A percentile compares a stretch with the other conserved stretches of the same genome.
These are phyloP conservation scores for Saimiri boliviensis DNA, from an alignment of 2,113 vertebrate genomes.

Conservation along the genomic window DNA sequence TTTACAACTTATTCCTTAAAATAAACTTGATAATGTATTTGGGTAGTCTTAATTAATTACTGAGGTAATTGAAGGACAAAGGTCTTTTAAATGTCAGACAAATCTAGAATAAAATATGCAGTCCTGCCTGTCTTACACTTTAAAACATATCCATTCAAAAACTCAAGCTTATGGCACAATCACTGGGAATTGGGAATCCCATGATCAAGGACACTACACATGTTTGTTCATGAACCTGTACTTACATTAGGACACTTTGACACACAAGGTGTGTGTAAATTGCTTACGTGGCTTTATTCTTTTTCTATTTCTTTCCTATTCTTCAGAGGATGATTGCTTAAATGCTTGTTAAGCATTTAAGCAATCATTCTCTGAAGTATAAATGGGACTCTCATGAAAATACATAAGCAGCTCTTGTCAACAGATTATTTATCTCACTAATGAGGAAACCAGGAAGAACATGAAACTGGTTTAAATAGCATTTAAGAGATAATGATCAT, in stretches of 20 bases:
- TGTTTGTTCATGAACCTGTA: neutral
- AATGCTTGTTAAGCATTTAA: too few relatives aligned
- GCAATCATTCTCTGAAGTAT: neutral
- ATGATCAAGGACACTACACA: neutral
- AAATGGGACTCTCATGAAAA: neutral
- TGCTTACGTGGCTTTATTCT: too few relatives aligned
- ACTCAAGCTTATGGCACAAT: neutral
- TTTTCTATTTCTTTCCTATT: too few relatives aligned
- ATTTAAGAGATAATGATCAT: neutral
- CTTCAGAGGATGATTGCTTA: too few relatives aligned
- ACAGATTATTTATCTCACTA: neutral
- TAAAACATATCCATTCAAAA: neutral
- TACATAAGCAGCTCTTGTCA: neutral
- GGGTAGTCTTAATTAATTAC: neutral
- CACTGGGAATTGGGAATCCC: neutral
- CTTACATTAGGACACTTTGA: neutral
- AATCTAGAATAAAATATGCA: neutral
- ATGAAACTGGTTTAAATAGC: neutral
- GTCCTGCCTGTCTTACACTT: neutral
- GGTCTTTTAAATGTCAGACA: neutral
- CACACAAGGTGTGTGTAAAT: too few relatives aligned
- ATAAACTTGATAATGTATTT: neutral
- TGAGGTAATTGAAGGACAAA: neutral
- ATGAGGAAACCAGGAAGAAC: neutral
- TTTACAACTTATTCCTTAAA: conserved; percentile 6